Conservation (phyloP, 2,113 vertebrate genomes). For the Tympanuchus pallidicinctus region DNA sequence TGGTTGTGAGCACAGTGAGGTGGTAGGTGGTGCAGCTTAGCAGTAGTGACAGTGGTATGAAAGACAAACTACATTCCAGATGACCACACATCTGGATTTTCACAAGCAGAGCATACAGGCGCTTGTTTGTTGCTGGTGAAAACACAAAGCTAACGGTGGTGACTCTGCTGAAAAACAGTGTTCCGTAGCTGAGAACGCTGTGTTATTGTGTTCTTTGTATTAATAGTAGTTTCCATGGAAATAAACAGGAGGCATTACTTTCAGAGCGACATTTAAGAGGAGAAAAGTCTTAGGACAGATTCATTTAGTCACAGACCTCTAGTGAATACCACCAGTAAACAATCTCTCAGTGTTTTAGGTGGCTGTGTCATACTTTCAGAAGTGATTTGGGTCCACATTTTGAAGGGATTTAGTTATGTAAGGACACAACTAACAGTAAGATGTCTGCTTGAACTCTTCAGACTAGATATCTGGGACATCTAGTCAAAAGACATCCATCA, state of each 20-base stretch:
- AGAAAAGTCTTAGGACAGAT: background rate
- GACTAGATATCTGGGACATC: background rate
- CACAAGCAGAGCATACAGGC: too few species aligned
- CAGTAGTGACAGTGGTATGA: too few species aligned
- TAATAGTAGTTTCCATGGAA: too few species aligned
- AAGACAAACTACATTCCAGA: too few species aligned
- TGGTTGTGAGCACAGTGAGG: too few species aligned
- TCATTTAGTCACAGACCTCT: background rate
- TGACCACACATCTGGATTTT: too few species aligned
- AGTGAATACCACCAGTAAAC: background rate
- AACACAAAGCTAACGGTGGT: too few species aligned
- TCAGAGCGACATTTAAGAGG: background rate
- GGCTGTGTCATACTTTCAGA: background rate
- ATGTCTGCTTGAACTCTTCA: background rate
- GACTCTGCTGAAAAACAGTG: too few species aligned
- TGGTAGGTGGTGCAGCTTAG: too few species aligned
- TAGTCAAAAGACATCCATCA: background rate
- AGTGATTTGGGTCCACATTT: background rate
- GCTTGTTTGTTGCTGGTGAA: too few species aligned
- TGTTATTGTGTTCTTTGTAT: background rate
- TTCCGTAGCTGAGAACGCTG: too few species aligned
- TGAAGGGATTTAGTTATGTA: background rate
- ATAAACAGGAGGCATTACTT: background rate
- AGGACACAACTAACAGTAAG: background rate
- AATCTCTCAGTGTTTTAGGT: background rate